Base-by-base conservation (phyloP, 2,797 vertebrate species). In the Sebastes taczanowskii region DNA sequence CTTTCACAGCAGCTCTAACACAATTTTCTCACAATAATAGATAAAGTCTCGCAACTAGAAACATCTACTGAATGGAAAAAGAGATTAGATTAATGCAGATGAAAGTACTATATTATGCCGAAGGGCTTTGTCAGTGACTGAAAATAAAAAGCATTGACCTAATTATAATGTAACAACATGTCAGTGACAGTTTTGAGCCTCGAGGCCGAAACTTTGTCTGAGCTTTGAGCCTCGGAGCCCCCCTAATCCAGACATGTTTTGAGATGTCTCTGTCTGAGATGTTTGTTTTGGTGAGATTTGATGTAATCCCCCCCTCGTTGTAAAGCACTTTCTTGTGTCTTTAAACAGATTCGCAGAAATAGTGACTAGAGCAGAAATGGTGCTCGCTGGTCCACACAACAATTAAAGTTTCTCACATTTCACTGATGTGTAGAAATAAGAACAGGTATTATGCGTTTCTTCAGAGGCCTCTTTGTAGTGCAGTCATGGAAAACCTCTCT, bases 221-320 rank as follows among this genome's bases (percentile, higher is more conserved):
- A 72, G 60, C 29, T 32, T 49, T 78, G 71, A 63, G 42, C 42
- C 56, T 30, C 22, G 49, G 84, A 90, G 88, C 77, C 85, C 38
- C 34, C n/a, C 66, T 90, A 89, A 91, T 92, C 84, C 81, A 55
- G 53, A 56, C 42, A 8, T 74, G 67, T 76, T 78, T 74, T 69
- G 20, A 71, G 56, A 82, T 68, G 62, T 70, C 46, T 72, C 35
- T 81, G 11, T 80, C 13, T 49, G 46, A 49, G 46, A 49, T 81
- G 75, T 88, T 89, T 89, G 73, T 89, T 91, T 85, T 83, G 61
- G 65, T 74, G 35, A 85, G 76, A 78, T 88, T 89, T 77, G 5
- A 77, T 32, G 7, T 84, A 82, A 92, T 77, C 78, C 49, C 29
- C 18, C 22, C 27, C 11, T 73, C 27, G 78, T 78, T 85, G 77